Evolutionary conservation across 2,797 vertebrate genomes (phyloP).

Genomic region (Myotis vivesi): DNA sequence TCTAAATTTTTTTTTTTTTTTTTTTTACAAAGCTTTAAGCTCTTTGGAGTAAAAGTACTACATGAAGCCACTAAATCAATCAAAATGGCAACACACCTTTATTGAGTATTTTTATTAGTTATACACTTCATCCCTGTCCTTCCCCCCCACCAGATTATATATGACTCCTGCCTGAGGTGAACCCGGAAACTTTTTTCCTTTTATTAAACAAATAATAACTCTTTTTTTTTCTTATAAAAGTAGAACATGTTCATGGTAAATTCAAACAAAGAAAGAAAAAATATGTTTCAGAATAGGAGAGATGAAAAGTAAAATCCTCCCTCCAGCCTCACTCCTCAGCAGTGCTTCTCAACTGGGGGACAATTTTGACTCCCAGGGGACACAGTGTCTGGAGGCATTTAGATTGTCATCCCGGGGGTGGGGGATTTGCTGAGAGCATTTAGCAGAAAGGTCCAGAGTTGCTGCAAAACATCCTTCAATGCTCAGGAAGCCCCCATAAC

Average conservation of each 20-base stretch:
- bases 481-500: fast-evolving
- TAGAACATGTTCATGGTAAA: background rate
- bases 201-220: background rate
- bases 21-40: background rate
- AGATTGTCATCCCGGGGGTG: background rate
- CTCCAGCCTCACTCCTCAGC: background rate
- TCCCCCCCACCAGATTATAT: background rate
- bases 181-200: background rate
- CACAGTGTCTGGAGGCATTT: background rate
- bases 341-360: background rate
- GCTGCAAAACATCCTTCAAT: background rate
- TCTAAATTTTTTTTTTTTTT: background rate
- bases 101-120: slow-evolving; percentile 11
- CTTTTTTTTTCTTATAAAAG: background rate
- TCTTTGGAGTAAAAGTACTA: background rate
- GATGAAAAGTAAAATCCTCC: background rate
- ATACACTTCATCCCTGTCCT: background rate
- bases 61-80: background rate
- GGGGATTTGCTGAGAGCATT: background rate
- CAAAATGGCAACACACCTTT: slow-evolving; percentile 15
- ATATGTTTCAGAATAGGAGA: background rate
- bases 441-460: background rate
- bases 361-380: background rate
- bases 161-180: background rate
- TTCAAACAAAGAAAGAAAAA: background rate